Evolutionary conservation across 2,888 invertebrate genomes (phyloP).

Genomic region (Lasioglossum malachurum): DNA sequence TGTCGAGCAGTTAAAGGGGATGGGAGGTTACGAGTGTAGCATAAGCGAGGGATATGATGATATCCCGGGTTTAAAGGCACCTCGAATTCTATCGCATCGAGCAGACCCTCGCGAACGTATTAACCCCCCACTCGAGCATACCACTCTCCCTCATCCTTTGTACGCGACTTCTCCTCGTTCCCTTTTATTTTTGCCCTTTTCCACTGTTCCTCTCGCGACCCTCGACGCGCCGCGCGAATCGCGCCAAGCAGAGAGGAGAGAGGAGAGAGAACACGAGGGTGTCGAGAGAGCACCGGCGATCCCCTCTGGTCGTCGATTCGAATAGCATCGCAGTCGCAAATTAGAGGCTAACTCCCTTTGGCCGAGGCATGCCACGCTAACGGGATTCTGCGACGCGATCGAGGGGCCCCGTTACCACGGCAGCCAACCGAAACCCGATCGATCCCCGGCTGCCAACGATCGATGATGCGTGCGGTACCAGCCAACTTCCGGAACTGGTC

Average conservation of each 20-base stretch:
- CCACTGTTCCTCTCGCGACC: slow-evolving; percentile 21
- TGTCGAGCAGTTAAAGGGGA: slow-evolving; percentile 71
- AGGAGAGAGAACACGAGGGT: slow-evolving; percentile 17
- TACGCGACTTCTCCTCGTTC: slow-evolving; percentile 26
- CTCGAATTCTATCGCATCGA: slow-evolving; percentile 47
- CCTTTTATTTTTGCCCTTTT: slow-evolving; percentile 10
- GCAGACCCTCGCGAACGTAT: slow-evolving; percentile 16
- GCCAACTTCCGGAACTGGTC: background rate
- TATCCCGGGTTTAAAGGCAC: slow-evolving; percentile 66
- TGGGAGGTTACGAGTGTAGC: slow-evolving; percentile 21
- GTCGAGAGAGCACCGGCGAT: slow-evolving; percentile 37
- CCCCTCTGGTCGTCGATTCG: slow-evolving; percentile 26
- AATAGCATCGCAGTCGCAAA: slow-evolving; percentile 49
- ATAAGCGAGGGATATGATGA: slow-evolving; percentile 66
- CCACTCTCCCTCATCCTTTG: slow-evolving; percentile 2
- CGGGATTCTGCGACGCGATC: slow-evolving; percentile 46
- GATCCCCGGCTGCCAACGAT: slow-evolving; percentile 18
- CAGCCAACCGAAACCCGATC: slow-evolving; percentile 4
- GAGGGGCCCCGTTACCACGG: slow-evolving; percentile 34
- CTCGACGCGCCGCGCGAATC: slow-evolving; percentile 23
- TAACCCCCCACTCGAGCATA: slow-evolving; percentile 9
- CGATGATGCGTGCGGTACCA: slow-evolving; percentile 20
- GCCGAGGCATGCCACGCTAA: slow-evolving; percentile 10
- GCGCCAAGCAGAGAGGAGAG: background rate
- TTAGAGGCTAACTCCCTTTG: slow-evolving; percentile 55